phyloP scores from a whole-genome alignment of 2,888 invertebrate species.

The Drosophila barbarae region DNA sequence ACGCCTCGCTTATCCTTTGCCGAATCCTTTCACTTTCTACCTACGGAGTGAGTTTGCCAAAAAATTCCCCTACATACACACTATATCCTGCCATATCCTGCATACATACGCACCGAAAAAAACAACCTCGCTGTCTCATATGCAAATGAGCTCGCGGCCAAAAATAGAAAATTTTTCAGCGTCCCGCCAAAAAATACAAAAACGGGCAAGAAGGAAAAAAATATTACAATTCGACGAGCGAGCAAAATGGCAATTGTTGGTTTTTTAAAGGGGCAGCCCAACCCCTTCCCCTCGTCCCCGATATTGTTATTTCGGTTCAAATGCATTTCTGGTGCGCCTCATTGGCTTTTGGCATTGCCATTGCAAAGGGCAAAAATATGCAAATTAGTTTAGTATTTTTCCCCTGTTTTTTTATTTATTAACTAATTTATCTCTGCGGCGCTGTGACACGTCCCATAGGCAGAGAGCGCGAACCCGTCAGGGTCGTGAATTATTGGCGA shows the following conservation, averaged over 20 bases:
- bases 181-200: slow-evolving; percentile 62
- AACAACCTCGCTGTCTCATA: slow-evolving; percentile 54
- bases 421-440: slow-evolving; percentile 71
- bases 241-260: slow-evolving; percentile 63
- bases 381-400: slow-evolving; percentile 68
- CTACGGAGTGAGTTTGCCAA: slow-evolving; percentile 65
- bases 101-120: slow-evolving; percentile 29
- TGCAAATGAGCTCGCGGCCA: slow-evolving; percentile 63
- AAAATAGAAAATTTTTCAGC: slow-evolving; percentile 49
- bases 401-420: slow-evolving; percentile 62
- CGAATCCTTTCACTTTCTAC: slow-evolving; percentile 70
- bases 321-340: slow-evolving; percentile 72
- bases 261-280: slow-evolving; percentile 15
- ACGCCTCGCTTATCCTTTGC: slow-evolving; percentile 60
- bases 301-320: slow-evolving; percentile 41
- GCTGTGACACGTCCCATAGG: slow-evolving; percentile 55
- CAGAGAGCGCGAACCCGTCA: slow-evolving; percentile 47
- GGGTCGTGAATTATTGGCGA: slow-evolving; percentile 72
- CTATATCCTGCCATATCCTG: slow-evolving; percentile 6
- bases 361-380: slow-evolving; percentile 73
- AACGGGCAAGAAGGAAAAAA: neutral
- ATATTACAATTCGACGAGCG: slow-evolving; percentile 49
- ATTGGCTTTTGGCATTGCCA: slow-evolving; percentile 59
- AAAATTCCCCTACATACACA: slow-evolving; percentile 62
- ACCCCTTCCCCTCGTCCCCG: neutral